Base-by-base conservation (phyloP, 2,888 invertebrate genomes). In the Dysmachus trigonus region DNA sequence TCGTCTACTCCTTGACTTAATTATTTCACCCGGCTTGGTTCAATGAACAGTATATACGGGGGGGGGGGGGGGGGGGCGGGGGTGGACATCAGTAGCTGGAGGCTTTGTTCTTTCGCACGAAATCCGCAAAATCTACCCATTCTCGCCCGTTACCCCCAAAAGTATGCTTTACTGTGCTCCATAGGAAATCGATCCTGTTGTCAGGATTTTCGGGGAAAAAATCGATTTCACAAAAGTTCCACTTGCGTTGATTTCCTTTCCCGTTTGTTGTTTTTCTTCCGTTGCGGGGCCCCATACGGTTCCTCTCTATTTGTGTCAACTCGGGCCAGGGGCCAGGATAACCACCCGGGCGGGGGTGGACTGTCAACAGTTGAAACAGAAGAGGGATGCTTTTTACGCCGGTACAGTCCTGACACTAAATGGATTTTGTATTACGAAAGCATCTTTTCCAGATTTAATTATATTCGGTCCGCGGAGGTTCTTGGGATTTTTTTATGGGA, bases 311-410 rank as follows among this genome's bases (percentile, higher is more conserved):
- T 53, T 81, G 81, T 81, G 81, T 81, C 53, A 81, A 62, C 62
- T n/a, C n/a, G n/a, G n/a, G n/a, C n/a, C n/a, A n/a, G 62, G 62
- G 62, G 3, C 62, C 62, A 53, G 81, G 53, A 51, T 13, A 38
- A 22, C 76, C 62, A 62, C 62, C 62, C 38, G 38, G 18, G 47
- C 27, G n/a, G 31, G 53, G 53, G 53, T 8, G 53, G 81, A 22
- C 62, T 81, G 81, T 81, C 81, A 81, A 81, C 81, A 81, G 81
- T 62, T 81, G 81, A 31, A 81, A 27, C 31, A 62, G 62, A 41
- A n/a, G 13, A 41, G 15, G 38, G 38, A 27, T 62, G 62, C 62
- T 62, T 27, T 62, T 22, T 62, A 62, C 10, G 27, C 8, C 10
- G 62, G 47, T 77, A 77, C 77, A 77, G 47, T 77, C 31, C 22